phyloP scores from a whole-genome alignment of 1,140 invertebrate genomes.

The Vanessa tameamea region DNA sequence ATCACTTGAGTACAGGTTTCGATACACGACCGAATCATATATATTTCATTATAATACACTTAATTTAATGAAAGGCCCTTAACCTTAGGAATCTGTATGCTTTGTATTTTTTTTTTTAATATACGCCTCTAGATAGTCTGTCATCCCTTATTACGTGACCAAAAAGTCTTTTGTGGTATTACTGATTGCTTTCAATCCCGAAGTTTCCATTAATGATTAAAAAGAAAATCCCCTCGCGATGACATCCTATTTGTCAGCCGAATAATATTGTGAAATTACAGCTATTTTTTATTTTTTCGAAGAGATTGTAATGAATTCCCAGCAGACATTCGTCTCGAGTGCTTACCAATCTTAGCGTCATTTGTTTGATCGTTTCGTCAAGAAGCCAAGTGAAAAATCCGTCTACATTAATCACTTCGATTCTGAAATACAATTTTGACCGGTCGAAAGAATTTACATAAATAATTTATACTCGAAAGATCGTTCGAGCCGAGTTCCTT shows the following conservation, averaged over 20 bases:
- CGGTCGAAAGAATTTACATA: conserved; percentile 77
- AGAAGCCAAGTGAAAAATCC: conserved; percentile 75
- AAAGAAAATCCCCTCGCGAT: conserved; percentile 42
- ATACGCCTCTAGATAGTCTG: conserved; percentile 37
- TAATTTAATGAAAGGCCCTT: conserved; percentile 54
- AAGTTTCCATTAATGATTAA: conserved; percentile 38
- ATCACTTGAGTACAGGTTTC: conserved; percentile 73
- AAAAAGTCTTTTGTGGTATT: conserved; percentile 51
- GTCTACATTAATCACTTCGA: conserved; percentile 77
- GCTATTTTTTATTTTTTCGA: conserved; percentile 50
- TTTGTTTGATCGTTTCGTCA: conserved; percentile 77
- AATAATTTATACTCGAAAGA: conserved; percentile 76
- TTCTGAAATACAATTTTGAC: conserved; percentile 77
- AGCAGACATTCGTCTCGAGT: conserved; percentile 60
- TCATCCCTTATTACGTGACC: conserved; percentile 60
- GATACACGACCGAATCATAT: conserved; percentile 60
- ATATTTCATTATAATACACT: conserved; percentile 66
- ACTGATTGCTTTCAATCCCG: conserved; percentile 42
- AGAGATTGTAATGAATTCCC: conserved; percentile 72
- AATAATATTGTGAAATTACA: conserved; percentile 61
- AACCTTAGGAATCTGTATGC: conserved; percentile 46
- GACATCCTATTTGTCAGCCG: conserved; percentile 49
- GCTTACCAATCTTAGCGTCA: conserved; percentile 70
- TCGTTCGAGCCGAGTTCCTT: conserved; percentile 43
- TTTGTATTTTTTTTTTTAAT: conserved; percentile 39